Evolutionary conservation across 2,888 invertebrate genomes (phyloP).

Genomic region (Quadroppia sp.): DNA sequence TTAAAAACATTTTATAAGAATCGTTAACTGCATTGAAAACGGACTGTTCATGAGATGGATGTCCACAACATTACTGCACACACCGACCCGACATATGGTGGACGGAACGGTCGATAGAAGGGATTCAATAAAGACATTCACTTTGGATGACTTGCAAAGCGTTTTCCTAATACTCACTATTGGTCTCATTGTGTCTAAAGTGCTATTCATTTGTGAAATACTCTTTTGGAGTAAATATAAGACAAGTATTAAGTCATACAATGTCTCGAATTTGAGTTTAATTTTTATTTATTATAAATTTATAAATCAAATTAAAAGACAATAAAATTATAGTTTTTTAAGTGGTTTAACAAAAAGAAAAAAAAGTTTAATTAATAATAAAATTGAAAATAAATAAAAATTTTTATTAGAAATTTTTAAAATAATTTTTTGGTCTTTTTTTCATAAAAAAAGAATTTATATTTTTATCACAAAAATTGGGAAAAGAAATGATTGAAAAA

Average conservation of each 20-base stretch:
- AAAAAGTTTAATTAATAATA: no score
- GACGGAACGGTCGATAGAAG: neutral
- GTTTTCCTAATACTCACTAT: neutral
- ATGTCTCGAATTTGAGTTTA: neutral
- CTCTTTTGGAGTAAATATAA: neutral
- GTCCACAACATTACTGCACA: neutral
- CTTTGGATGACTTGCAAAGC: neutral
- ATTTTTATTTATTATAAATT: conserved; percentile 10
- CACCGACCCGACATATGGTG: neutral
- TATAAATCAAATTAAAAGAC: neutral
- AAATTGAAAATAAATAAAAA: no score
- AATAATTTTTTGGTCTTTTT: no score
- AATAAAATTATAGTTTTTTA: no score
- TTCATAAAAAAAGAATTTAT: no score
- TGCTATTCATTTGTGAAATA: neutral
- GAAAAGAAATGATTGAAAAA: no score
- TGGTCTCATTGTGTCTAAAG: neutral
- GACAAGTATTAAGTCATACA: neutral
- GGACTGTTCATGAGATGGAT: conserved; percentile 10
- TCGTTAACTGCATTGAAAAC: neutral
- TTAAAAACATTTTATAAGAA: neutral
- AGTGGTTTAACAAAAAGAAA: no score
- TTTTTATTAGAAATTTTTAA: no score
- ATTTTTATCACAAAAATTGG: no score
- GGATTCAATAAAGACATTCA: neutral